A percentile compares a stretch with the other conserved stretches of the same genome.
Conservation (phyloP, 2,888 invertebrate species). For the Ditula angustiorana region DNA sequence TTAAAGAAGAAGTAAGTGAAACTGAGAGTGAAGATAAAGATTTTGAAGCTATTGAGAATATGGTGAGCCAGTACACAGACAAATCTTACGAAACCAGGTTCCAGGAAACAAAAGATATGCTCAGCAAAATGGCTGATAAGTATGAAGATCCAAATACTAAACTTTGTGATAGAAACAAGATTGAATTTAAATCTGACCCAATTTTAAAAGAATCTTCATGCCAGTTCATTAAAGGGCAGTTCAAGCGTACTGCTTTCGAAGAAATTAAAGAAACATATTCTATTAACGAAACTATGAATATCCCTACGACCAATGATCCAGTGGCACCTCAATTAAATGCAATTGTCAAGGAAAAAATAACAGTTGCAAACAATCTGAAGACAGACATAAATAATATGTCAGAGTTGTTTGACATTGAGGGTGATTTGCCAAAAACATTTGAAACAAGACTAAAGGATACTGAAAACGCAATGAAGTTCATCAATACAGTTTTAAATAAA, state of each 20-base stretch:
- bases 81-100: conserved; percentile 76
- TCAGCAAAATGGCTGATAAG: conserved; percentile 68
- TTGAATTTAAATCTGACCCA: conserved; percentile 51
- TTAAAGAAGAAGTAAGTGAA: conserved; percentile 42
- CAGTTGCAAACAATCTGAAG: conserved; percentile 25
- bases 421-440: conserved; percentile 63
- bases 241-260: conserved; percentile 58
- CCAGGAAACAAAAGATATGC: conserved; percentile 76
- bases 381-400: conserved; percentile 43
- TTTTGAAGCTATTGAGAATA: conserved; percentile 71
- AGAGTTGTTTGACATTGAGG: conserved; percentile 48
- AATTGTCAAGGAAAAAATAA: conserved; percentile 46
- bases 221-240: conserved; percentile 59
- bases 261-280: conserved; percentile 69
- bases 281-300: conserved; percentile 72
- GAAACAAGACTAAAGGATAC: conserved; percentile 67
- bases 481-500: conserved; percentile 60
- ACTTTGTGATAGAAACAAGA: conserved; percentile 33
- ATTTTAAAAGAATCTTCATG: conserved; percentile 68
- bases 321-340: conserved; percentile 55
- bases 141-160: conserved; percentile 59
- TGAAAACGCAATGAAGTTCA: conserved; percentile 62
- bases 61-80: conserved; percentile 70
- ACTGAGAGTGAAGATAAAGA: conserved; percentile 55
- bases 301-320: conserved; percentile 66